Percentiles rank a stretch among this genome's conserved stretches.
phyloP scores from a whole-genome alignment of 1,140 invertebrate species.

The Listronotus bonariensis region DNA sequence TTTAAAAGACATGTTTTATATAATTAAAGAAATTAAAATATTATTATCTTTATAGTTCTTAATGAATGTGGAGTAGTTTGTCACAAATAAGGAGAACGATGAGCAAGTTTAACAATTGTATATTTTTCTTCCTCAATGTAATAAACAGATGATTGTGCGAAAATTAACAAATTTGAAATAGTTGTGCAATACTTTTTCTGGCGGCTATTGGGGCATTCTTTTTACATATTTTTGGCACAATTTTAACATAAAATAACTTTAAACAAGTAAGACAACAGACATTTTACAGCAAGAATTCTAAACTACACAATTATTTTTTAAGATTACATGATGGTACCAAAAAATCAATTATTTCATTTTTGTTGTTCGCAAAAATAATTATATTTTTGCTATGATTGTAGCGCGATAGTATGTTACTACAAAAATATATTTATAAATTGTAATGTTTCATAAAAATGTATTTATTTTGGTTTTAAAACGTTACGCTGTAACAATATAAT shows the following conservation, averaged over 20 bases:
- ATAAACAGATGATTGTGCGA: conserved; percentile 33
- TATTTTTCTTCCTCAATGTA: conserved; percentile 25
- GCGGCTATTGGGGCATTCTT: background rate
- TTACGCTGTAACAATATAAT: too few relatives aligned
- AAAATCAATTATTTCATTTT: conserved; percentile 28
- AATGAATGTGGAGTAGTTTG: background rate
- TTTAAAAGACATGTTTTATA: too few relatives aligned
- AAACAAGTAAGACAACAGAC: conserved; percentile 23
- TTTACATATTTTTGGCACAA: conserved; percentile 38
- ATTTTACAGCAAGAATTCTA: conserved; percentile 45
- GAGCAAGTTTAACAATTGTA: conserved; percentile 42
- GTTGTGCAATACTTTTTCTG: background rate
- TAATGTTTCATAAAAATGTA: too few relatives aligned
- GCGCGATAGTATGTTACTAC: too few relatives aligned
- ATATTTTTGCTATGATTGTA: too few relatives aligned
- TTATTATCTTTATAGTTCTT: too few relatives aligned
- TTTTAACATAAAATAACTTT: conserved; percentile 13
- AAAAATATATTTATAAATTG: too few relatives aligned
- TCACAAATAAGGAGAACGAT: conserved; percentile 43
- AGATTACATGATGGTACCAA: conserved; percentile 21
- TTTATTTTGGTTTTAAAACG: too few relatives aligned
- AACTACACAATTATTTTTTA: conserved; percentile 45
- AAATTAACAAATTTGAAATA: conserved; percentile 20
- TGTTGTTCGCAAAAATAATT: background rate
- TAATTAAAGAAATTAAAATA: too few relatives aligned